phyloP scores from a whole-genome alignment of 2,888 invertebrate species.

The Mimachlamys varia region DNA sequence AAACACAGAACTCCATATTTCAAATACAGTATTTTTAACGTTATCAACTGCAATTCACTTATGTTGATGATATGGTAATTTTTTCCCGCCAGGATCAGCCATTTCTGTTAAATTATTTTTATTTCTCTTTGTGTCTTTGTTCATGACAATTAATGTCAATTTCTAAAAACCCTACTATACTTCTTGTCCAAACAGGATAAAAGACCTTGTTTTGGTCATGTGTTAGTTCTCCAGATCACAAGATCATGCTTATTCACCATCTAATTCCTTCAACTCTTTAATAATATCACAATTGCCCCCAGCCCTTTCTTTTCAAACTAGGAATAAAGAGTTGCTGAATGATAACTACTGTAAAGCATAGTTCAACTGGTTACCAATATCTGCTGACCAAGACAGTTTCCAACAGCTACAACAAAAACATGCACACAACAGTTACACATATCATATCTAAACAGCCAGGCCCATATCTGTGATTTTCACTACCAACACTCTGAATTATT shows the following conservation, averaged over 20 bases:
- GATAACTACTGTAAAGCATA: neutral
- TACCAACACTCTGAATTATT: too few relatives aligned
- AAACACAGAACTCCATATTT: too few relatives aligned
- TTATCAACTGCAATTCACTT: too few relatives aligned
- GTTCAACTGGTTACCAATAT: slow-evolving; percentile 20
- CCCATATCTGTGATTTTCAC: neutral
- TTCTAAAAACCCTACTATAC: too few relatives aligned
- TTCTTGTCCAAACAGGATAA: neutral
- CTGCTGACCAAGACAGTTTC: slow-evolving; percentile 1
- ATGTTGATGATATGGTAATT: too few relatives aligned
- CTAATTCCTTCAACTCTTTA: neutral
- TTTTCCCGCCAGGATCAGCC: too few relatives aligned
- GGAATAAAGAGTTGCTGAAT: neutral
- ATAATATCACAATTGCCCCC: neutral
- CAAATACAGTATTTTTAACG: too few relatives aligned
- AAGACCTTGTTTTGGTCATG: neutral
- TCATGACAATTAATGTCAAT: too few relatives aligned
- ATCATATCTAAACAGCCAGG: neutral
- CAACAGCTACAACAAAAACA: slow-evolving; percentile 24
- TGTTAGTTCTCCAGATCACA: neutral
- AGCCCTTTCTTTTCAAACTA: neutral
- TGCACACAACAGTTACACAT: neutral
- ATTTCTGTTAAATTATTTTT: too few relatives aligned
- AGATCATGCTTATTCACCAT: neutral
- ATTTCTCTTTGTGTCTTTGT: too few relatives aligned